phyloP scores from a whole-genome alignment of 2,888 invertebrate genomes.

The Cosmia pyralina region DNA sequence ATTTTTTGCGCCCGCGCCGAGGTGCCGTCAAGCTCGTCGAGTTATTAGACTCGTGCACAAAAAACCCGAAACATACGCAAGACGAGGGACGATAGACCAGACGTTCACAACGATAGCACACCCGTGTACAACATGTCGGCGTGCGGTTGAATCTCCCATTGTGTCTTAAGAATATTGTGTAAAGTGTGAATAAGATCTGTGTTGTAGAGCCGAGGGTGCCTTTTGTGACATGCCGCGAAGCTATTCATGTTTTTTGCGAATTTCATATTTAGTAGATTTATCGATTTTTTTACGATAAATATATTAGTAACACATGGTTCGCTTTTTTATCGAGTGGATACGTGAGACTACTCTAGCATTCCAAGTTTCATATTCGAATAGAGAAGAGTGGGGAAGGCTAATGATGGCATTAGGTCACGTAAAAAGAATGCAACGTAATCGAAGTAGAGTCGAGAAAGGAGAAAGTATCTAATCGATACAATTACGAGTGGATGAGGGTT shows the following conservation, averaged over 20 bases:
- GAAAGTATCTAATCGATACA: constrained; percentile 81
- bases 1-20: constrained; percentile 89
- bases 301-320: constrained; percentile 58
- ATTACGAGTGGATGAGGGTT: constrained; percentile 80
- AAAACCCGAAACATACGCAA: constrained; percentile 84
- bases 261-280: constrained; percentile 73
- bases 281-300: constrained; percentile 58
- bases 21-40: constrained; percentile 89
- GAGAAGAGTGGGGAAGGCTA: constrained; percentile 48
- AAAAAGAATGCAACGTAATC: constrained; percentile 68
- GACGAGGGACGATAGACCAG: constrained; percentile 85
- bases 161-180: constrained; percentile 81
- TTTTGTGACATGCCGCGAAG: constrained; percentile 75
- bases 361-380: constrained; percentile 31
- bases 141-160: constrained; percentile 85
- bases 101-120: constrained; percentile 79
- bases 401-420: constrained; percentile 63
- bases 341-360: constrained; percentile 37
- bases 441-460: constrained; percentile 68
- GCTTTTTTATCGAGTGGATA: constrained; percentile 51
- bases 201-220: constrained; percentile 75
- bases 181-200: constrained; percentile 85
- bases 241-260: constrained; percentile 71
- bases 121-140: constrained; percentile 81
- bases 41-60: constrained; percentile 86